These are phyloP conservation scores for Drosophila ananassae DNA, from an alignment of 1,140 invertebrate genomes.

Conservation along the genomic window DNA sequence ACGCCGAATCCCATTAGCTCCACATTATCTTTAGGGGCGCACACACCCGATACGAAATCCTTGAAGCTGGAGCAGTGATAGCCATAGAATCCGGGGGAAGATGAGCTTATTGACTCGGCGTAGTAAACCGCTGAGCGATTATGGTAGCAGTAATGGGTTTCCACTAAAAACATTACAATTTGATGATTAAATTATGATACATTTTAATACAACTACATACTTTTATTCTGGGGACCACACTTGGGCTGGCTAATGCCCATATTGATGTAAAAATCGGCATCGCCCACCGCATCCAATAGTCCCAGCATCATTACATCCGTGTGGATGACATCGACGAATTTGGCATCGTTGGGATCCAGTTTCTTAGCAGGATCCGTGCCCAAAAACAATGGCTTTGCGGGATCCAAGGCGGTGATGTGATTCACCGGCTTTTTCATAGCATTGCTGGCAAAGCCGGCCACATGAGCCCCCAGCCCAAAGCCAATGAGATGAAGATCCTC, in stretches of 20 bases:
- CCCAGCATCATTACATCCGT: constrained; percentile 44
- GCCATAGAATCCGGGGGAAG: constrained; percentile 7
- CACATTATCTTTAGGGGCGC: background rate
- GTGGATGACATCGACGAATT: constrained; percentile 50
- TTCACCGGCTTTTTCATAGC: background rate
- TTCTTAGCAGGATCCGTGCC: background rate
- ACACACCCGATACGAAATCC: background rate
- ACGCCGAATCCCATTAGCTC: constrained; percentile 18
- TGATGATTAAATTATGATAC: too few relatives aligned
- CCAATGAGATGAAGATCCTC: constrained; percentile 43
- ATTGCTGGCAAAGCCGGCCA: constrained; percentile 9
- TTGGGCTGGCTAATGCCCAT: constrained; percentile 34
- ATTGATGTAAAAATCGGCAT: constrained; percentile 51
- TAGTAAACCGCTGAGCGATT: constrained; percentile 29
- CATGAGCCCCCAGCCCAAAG: constrained; percentile 40
- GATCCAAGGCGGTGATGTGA: constrained; percentile 43
- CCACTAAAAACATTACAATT: background rate
- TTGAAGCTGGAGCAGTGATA: constrained; percentile 15
- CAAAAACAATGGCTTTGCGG: constrained; percentile 32
- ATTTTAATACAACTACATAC: constrained; percentile 4
- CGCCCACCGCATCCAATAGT: constrained; percentile 27
- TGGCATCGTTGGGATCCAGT: constrained; percentile 39
- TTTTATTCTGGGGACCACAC: constrained; percentile 13
- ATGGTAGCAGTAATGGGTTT: constrained; percentile 32
- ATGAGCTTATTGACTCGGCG: constrained; percentile 31